phyloP scores from a whole-genome alignment of 2,888 invertebrate genomes.

The Cosmopolites sordidus region DNA sequence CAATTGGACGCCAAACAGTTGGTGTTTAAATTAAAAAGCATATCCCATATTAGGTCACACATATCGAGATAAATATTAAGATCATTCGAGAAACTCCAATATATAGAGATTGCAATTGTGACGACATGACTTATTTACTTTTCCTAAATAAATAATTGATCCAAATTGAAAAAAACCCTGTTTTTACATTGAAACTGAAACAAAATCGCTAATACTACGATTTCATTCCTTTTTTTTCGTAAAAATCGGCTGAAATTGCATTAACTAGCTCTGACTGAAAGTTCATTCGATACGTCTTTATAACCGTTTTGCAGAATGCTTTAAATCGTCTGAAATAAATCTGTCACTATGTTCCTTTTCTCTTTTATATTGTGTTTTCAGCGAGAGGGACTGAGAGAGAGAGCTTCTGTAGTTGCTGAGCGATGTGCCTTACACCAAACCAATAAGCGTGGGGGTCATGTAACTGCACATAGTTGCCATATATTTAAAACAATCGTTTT shows the following conservation, averaged over 20 bases:
- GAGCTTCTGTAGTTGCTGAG: slow-evolving; percentile 4
- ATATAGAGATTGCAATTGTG: background rate
- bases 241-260: too few relatives aligned
- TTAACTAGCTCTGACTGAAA: too few relatives aligned
- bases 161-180: too few relatives aligned
- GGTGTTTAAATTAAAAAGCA: background rate
- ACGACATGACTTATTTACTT: too few relatives aligned
- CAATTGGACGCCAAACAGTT: background rate
- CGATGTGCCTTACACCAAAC: background rate
- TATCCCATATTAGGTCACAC: background rate
- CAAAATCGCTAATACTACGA: too few relatives aligned
- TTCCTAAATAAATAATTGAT: too few relatives aligned
- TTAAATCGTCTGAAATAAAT: slow-evolving; percentile 1
- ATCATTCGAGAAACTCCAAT: background rate
- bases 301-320: slow-evolving; percentile 4
- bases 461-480: slow-evolving; percentile 7
- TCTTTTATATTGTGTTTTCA: background rate
- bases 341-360: background rate
- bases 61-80: background rate
- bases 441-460: slow-evolving; percentile 16
- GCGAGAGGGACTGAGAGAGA: slow-evolving; percentile 5
- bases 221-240: too few relatives aligned
- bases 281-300: background rate
- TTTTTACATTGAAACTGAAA: too few relatives aligned
- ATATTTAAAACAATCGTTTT: too few relatives aligned